These are phyloP conservation scores for Enteromius radiatus DNA, from an alignment of 2,797 vertebrate species.

Conservation along the genomic window DNA sequence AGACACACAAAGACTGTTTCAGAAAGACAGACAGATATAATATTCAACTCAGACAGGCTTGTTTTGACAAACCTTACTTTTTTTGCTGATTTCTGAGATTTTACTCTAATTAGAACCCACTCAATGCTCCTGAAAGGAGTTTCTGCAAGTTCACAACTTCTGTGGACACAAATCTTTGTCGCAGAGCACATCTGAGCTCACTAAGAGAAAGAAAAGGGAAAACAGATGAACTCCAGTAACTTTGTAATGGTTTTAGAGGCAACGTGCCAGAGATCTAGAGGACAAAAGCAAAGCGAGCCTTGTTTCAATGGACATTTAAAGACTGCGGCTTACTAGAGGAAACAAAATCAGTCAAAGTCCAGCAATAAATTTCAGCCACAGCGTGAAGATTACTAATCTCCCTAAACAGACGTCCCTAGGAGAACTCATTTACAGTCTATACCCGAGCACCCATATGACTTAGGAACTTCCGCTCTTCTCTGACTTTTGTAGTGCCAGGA, in stretches of 20 bases:
- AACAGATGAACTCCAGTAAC: slow-evolving; percentile 1
- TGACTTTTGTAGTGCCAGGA: slow-evolving; percentile 31
- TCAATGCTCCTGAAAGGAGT: neutral
- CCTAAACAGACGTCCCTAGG: slow-evolving; percentile 1
- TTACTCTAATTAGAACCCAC: neutral
- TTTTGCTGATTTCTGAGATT: neutral
- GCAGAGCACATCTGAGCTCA: neutral
- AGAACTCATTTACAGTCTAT: slow-evolving; percentile 33
- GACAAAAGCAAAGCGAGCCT: slow-evolving; percentile 16
- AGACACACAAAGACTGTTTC: no score
- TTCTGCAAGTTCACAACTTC: slow-evolving; percentile 7
- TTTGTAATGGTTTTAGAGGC: neutral
- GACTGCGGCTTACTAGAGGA: neutral
- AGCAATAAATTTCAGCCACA: slow-evolving; percentile 9
- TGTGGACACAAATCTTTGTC: slow-evolving; percentile 1
- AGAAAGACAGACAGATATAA: neutral
- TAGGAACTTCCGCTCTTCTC: slow-evolving; percentile 38
- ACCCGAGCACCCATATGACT: slow-evolving; percentile 35
- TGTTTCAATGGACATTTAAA: slow-evolving; percentile 25
- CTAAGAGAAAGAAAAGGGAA: slow-evolving; percentile 12
- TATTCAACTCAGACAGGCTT: neutral
- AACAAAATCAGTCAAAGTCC: slow-evolving; percentile 30
- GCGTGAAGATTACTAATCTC: slow-evolving; percentile 20
- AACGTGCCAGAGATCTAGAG: slow-evolving; percentile 17
- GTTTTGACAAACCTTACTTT: neutral